Conservation (phyloP, 2,113 vertebrate species). For the Misgurnus anguillicaudatus region DNA sequence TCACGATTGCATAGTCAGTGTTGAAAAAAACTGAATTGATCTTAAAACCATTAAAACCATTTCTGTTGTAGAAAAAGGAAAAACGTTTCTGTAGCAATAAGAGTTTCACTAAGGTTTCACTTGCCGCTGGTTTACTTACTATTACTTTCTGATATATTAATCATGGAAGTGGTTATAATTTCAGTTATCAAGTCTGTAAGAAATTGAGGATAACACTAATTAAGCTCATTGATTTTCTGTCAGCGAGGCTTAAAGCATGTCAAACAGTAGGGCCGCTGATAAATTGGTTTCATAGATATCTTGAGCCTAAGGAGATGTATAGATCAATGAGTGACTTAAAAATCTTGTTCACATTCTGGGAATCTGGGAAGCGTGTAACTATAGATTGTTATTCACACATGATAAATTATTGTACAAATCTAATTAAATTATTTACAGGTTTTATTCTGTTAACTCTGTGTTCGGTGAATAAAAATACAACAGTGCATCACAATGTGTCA, state of each 20-base stretch:
- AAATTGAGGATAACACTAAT: conserved; percentile 56
- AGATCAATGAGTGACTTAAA: conserved; percentile 61
- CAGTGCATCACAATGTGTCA: no score
- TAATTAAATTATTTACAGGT: no score
- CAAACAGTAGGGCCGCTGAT: conserved; percentile 55
- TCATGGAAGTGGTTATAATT: conserved; percentile 41
- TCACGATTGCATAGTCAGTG: neutral
- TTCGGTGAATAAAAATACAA: no score
- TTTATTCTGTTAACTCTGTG: no score
- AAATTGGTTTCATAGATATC: conserved; percentile 67
- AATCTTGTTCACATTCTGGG: conserved; percentile 15
- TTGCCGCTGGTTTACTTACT: neutral
- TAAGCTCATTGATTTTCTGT: conserved; percentile 66
- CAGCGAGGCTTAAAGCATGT: conserved; percentile 54
- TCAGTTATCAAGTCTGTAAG: conserved; percentile 57
- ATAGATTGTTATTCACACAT: neutral
- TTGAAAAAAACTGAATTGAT: neutral
- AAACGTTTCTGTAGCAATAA: neutral
- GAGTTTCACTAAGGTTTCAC: neutral
- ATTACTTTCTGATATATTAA: conserved; percentile 9
- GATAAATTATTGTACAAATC: neutral
- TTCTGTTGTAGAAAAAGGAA: conserved; percentile 1
- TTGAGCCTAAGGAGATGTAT: conserved; percentile 61
- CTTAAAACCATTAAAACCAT: neutral
- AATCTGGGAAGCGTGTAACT: neutral